These are phyloP conservation scores for Morus bassanus DNA, from an alignment of 2,797 vertebrate genomes.

Conservation along the genomic window DNA sequence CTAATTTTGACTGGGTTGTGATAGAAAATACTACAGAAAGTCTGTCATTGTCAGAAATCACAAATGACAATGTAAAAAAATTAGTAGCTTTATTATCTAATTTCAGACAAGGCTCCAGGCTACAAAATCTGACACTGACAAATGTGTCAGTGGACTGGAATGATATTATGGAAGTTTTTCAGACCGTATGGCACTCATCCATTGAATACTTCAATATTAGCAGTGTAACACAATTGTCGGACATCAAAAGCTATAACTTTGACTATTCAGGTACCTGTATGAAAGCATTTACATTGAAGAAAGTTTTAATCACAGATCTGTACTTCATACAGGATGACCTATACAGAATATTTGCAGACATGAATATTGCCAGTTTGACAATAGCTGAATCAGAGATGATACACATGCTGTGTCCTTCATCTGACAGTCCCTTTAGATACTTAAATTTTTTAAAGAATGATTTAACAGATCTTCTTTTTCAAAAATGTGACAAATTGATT, in stretches of 20 bases:
- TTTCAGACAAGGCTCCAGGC: conserved; percentile 54
- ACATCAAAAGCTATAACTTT: rapidly evolving
- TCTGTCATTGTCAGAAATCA: conserved; percentile 79
- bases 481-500: conserved; percentile 76
- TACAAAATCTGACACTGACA: conserved; percentile 76
- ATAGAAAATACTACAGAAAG: conserved; percentile 71
- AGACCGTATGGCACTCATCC: conserved; percentile 69
- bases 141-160: conserved; percentile 74
- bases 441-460: conserved; percentile 82
- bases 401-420: conserved; percentile 84
- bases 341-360: conserved; percentile 80
- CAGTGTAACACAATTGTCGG: neutral
- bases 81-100: conserved; percentile 8
- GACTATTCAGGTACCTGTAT: conserved; percentile 46
- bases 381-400: conserved; percentile 75
- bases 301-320: conserved; percentile 36
- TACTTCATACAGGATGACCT: conserved; percentile 73
- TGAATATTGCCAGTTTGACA: conserved; percentile 76
- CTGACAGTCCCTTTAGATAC: conserved; percentile 68
- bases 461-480: conserved; percentile 83
- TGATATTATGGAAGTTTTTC: conserved; percentile 52
- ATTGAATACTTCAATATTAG: conserved; percentile 71
- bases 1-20: conserved; percentile 57
- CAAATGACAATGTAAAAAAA: neutral
- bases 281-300: conserved; percentile 68